Percentiles rank a stretch among this genome's conserved stretches.
These are phyloP conservation scores for Hephaestus fuliginosus DNA, from an alignment of 2,797 vertebrate genomes.

Conservation along the genomic window DNA sequence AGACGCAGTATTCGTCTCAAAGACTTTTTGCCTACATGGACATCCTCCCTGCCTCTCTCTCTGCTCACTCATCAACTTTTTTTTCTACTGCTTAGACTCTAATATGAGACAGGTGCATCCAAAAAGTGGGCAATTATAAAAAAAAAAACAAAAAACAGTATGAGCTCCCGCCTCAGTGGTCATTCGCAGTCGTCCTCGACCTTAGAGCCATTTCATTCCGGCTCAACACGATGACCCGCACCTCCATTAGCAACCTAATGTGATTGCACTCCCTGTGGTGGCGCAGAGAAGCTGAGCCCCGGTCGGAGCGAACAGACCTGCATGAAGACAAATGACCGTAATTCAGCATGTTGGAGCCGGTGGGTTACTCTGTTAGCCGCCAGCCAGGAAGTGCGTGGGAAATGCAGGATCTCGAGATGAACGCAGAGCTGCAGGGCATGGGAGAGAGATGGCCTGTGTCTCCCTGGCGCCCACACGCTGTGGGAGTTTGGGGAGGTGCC, in stretches of 20 bases:
- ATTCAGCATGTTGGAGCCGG: constrained; percentile 68
- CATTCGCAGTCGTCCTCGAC: constrained; percentile 24
- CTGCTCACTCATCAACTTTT: not conserved
- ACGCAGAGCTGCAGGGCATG: constrained; percentile 56
- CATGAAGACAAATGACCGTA: constrained; percentile 81
- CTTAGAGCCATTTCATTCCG: constrained; percentile 37
- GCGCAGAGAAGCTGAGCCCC: constrained; percentile 67
- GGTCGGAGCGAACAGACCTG: constrained; percentile 60
- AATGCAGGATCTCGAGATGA: constrained; percentile 62
- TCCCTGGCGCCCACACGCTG: not conserved
- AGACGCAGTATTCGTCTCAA: not conserved
- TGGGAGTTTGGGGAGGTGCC: constrained; percentile 1
- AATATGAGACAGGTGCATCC: constrained; percentile 9
- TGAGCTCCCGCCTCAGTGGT: constrained; percentile 9
- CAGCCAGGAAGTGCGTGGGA: constrained; percentile 47
- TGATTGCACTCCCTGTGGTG: constrained; percentile 55
- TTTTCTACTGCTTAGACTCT: not conserved
- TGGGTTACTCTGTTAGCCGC: constrained; percentile 65
- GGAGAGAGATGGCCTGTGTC: constrained; percentile 27
- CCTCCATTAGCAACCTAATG: constrained; percentile 74
- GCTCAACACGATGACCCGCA: constrained; percentile 52
- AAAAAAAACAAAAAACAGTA: not conserved
- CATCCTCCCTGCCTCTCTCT: constrained; percentile 6
- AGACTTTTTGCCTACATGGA: not conserved
- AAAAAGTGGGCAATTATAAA: not conserved